Base-by-base conservation (phyloP, 2,888 invertebrate genomes). In the Sphaerophoria taeniata region DNA sequence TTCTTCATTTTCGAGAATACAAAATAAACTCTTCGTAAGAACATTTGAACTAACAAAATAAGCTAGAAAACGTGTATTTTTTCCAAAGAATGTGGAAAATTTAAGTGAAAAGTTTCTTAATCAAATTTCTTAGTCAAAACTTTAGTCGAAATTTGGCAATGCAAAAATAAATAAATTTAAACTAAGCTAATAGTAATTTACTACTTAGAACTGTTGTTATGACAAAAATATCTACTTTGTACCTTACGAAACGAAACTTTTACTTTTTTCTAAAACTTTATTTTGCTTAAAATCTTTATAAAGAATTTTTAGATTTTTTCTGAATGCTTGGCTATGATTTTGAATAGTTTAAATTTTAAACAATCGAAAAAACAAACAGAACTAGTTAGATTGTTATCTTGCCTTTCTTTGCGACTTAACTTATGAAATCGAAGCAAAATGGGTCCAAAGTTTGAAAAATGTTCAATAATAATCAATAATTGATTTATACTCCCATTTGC, bases 181-280 rank as follows among this genome's bases (percentile, higher is more conserved):
- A n/a, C n/a, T n/a, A n/a, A n/a, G n/a, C 11, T 3, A 33, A 47
- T 14, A 63, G 33, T 47, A n/a, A 61, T 47, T 47, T 33, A 33
- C 45, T 65, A 12, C 63, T 6, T 34, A 65, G 14, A 0, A 49
- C 31, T 63, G 47, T 63, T 47, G 4, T 34, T 63, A 12, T 47
- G 4, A 63, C n/a, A 31, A 63, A n/a, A 14, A 33, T 24, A 60
- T 60, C 49, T 65, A 65, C 63, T 49, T 65, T 65, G 63, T 65
- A 65, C 63, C 63, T 65, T 49, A 14, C 14, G 60, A 47, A 63
- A 65, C 16, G 49, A 14, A 49, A n/a, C n/a, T n/a, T n/a, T n/a
- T n/a, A 47, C 47, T 49, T 65, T 43, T 43, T 16, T 58, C 58
- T 58, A 36, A 16, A 58, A 36, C 7, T 43, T 43, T 43, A 43